Evolutionary conservation across 2,888 invertebrate genomes (phyloP), one percentile per base, ranked within the genome.

Genomic region (Dilophus febrilis): DNA sequence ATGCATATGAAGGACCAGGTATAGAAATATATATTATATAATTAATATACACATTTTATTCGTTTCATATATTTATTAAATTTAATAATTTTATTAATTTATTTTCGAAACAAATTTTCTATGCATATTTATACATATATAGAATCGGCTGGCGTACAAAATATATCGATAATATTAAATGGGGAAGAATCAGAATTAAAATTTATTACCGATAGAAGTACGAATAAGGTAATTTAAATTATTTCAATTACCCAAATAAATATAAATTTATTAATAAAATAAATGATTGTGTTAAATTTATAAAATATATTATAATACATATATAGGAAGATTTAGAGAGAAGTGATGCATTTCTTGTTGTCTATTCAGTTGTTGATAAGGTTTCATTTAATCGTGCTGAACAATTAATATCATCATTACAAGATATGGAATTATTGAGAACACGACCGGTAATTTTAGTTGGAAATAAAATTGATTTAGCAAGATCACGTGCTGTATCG

Each of bases 391-490:
- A 80, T 57, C 74, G 76, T 50, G 84, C 85, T 6, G 85, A 85
- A 56, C 77, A 77, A 50, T 80, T 85, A 49, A 57, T 91, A 42
- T 74, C 77, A 35, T 70, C 78, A 51, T 67, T 91, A 26, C 74
- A 83, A 54, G 85, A 85, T 59, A 72, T 74, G 54, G 86, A 85
- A 56, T 69, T 85, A 58, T 67, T 82, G 44, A 66, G 84, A 41
- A 68, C 76, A 22, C 68, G 83, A 49, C 84, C 91, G 0, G 79
- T 83, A 32, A 79, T 94, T 45, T 66, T 94, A 40, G 90, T 90
- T 16, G 92, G 79, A 38, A 94, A 92, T 64, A 94, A 94, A 67
- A 85, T 90, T 47, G 92, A 94, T 65, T 68, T 94, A 54, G 92
- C 87, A 27, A 71, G 92, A 49, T 84, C 87, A 56, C 72, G 91